Conservation (phyloP, 1,140 invertebrate genomes). For the Archegozetes longisetosus region DNA sequence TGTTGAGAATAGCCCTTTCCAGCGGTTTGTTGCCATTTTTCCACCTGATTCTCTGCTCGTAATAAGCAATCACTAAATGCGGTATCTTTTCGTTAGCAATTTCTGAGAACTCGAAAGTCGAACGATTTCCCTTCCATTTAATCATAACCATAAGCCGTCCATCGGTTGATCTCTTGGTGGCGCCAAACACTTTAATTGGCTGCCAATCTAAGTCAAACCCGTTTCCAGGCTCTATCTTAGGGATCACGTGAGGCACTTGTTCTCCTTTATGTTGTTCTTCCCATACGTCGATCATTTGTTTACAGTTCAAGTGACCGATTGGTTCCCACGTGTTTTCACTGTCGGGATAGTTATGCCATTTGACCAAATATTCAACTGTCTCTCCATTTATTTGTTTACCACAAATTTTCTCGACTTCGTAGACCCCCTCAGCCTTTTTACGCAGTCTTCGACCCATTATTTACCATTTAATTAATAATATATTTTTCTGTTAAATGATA, state of each 20-base stretch:
- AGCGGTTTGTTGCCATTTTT: background rate
- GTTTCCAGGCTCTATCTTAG: background rate
- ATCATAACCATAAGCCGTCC: background rate
- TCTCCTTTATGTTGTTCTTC: background rate
- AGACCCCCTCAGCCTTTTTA: background rate
- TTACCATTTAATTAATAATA: too few relatives aligned
- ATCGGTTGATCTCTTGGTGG: background rate
- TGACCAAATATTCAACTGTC: conserved; percentile 54
- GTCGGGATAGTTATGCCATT: background rate
- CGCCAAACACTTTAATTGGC: background rate
- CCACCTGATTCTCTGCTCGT: background rate
- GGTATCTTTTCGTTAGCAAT: background rate
- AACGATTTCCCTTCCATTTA: background rate
- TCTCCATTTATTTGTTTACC: conserved; percentile 38
- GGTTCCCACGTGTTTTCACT: background rate
- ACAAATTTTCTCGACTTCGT: background rate
- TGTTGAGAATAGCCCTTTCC: background rate
- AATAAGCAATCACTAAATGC: background rate
- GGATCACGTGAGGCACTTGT: background rate
- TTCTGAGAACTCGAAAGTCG: background rate
- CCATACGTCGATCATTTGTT: background rate
- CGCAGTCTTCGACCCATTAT: background rate
- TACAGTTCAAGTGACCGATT: conserved; percentile 26
- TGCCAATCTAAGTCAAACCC: background rate
- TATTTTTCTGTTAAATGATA: too few relatives aligned